Evolutionary conservation across 2,113 vertebrate genomes (phyloP).

Genomic region (Panthera leo): DNA sequence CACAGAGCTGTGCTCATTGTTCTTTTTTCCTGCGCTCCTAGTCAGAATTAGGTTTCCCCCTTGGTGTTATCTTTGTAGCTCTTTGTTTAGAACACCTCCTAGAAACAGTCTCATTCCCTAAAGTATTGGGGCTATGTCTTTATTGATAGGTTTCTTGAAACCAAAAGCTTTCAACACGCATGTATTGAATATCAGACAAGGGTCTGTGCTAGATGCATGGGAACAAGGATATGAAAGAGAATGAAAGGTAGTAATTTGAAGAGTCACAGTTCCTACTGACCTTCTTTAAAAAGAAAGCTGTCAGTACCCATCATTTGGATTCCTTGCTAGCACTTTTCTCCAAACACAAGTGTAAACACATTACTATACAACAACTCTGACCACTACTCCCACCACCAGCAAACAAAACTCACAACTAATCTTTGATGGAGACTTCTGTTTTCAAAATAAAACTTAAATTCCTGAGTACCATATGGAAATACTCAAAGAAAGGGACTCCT

Average conservation of each 20-base stretch:
- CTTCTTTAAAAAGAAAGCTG: neutral
- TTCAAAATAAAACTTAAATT: slow-evolving; percentile 14
- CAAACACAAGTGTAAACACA: neutral
- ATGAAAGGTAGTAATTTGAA: neutral
- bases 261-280: neutral
- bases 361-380: neutral
- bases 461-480: neutral
- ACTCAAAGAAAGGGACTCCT: neutral
- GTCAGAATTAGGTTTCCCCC: neutral
- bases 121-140: neutral
- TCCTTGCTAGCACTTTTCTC: neutral
- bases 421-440: neutral
- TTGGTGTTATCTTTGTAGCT: neutral
- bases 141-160: neutral
- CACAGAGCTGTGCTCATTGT: neutral
- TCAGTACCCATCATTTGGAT: neutral
- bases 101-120: neutral
- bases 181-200: neutral
- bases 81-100: neutral
- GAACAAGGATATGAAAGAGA: neutral
- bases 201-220: neutral
- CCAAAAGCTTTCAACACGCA: neutral
- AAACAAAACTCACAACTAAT: neutral
- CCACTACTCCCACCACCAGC: neutral
- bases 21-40: neutral